Base-by-base conservation (phyloP, 2,113 vertebrate species). In the Eulacestoma nigropectus region DNA sequence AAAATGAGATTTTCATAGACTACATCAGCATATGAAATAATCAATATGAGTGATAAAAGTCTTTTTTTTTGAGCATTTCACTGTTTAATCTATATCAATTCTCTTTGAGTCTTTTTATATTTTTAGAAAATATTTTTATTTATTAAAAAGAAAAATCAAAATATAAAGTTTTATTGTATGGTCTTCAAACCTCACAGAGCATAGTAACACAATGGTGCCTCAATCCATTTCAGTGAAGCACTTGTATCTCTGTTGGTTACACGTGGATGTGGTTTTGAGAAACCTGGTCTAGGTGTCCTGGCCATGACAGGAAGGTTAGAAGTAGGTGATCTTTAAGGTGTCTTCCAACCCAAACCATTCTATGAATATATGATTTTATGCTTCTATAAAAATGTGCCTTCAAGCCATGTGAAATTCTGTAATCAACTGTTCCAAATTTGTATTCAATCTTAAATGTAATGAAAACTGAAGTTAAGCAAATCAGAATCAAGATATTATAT, bases 1-100 rank as follows among this genome's bases (percentile, higher is more conserved):
- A 78, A 87, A 70, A 62, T 64, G 11, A 6, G 1, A 2, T 64
- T 96, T 92, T 85, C 29, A 46, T 46, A 62, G 16, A 49, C 44
- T 77, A 46, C 23, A 44, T 37, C 20, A 65, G 57, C 13, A 22
- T 22, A 64, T 44, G 10, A 82, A 83, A 83, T 60, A 86, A 64
- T 84, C 53, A 65, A 57, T 69, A 76, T 23, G 10, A 11, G 2
- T 59, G 9, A 6, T 64, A 46, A 39, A 63, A 84, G 2, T 37
- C 0, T 0, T 47, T 41, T 25, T n/a, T 69, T 56, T 68, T 41
- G 6, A 73, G 3, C 4, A 57, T 57, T 89, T 90, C 11, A 68
- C 6, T 46, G 3, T 52, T 92, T 57, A 62, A 86, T 77, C 32
- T n/a, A 33, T 62, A 50, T 60, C 9, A 53, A 26, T 63, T 69